These are phyloP conservation scores for Melanotaenia nigrans DNA, from an alignment of 2,797 vertebrate species.

Conservation along the genomic window DNA sequence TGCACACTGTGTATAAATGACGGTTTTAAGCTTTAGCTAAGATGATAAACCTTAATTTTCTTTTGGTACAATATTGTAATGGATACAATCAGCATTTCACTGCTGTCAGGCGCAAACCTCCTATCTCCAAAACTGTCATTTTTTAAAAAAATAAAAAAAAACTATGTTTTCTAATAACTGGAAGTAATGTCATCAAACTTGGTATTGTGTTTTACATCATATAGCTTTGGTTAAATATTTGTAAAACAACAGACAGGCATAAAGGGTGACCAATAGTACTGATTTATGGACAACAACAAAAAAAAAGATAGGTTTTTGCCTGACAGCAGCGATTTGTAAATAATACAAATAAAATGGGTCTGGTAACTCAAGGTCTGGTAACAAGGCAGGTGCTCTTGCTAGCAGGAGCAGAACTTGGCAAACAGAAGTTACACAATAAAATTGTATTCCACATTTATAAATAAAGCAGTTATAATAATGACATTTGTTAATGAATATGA, in stretches of 20 bases:
- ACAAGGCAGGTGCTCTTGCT: neutral
- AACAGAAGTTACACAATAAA: conserved; percentile 8
- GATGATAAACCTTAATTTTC: neutral
- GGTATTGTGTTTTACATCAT: too few relatives aligned
- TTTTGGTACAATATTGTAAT: neutral
- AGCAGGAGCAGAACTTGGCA: neutral
- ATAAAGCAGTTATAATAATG: conserved; percentile 12
- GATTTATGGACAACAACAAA: too few relatives aligned
- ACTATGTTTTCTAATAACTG: too few relatives aligned
- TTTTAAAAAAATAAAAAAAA: too few relatives aligned
- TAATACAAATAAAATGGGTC: neutral
- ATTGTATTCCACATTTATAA: neutral
- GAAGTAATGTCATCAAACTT: too few relatives aligned
- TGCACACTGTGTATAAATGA: neutral
- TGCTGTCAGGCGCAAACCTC: too few relatives aligned
- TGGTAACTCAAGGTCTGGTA: neutral
- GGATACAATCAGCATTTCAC: neutral
- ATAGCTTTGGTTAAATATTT: too few relatives aligned
- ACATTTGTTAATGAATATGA: conserved; percentile 10
- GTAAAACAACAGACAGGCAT: too few relatives aligned
- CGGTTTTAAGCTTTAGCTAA: neutral
- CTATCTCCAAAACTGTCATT: too few relatives aligned
- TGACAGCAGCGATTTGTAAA: neutral
- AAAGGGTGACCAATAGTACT: too few relatives aligned
- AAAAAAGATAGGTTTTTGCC: too few relatives aligned